Evolutionary conservation across 2,888 invertebrate genomes (phyloP).

Genomic region (Synanthedon vespiformis): DNA sequence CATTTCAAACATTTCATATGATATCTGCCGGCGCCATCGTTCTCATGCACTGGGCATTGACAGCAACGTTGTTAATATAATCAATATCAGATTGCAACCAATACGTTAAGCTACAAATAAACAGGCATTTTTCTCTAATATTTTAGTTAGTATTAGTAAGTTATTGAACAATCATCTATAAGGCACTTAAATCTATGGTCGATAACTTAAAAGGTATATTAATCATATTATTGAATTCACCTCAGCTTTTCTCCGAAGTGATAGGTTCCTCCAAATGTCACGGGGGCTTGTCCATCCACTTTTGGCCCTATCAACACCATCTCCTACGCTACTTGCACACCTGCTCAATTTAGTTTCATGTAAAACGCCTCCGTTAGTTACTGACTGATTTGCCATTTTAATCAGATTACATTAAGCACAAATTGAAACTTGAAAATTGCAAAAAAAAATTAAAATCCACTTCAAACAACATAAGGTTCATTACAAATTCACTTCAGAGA

Average conservation of each 20-base stretch:
- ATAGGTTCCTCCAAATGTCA: slow-evolving; percentile 63
- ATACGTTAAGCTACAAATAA: too few species aligned
- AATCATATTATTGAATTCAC: slow-evolving; percentile 19
- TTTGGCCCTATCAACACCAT: slow-evolving; percentile 53
- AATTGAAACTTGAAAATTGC: slow-evolving; percentile 11
- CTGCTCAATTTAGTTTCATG: slow-evolving; percentile 47
- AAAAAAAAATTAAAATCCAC: slow-evolving; percentile 12
- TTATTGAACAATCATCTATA: too few species aligned
- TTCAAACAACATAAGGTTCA: slow-evolving; percentile 14
- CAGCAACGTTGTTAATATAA: too few species aligned
- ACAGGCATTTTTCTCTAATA: too few species aligned
- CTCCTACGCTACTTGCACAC: slow-evolving; percentile 57
- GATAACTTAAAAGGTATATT: too few species aligned
- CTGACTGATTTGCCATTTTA: slow-evolving; percentile 50
- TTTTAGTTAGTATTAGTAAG: too few species aligned
- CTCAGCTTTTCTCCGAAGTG: slow-evolving; percentile 59
- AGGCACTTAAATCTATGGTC: too few species aligned
- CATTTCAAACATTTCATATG: too few species aligned
- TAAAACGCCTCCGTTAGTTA: slow-evolving; percentile 32
- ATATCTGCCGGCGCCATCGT: too few species aligned
- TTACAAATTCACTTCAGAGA: slow-evolving; percentile 10
- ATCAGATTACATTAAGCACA: slow-evolving; percentile 18
- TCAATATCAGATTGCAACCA: too few species aligned
- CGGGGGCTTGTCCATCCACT: slow-evolving; percentile 62
- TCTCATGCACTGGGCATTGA: too few species aligned